Percentiles rank a stretch among this genome's conserved stretches.
phyloP scores from a whole-genome alignment of 2,888 invertebrate species.

The Drosophila algonquin region DNA sequence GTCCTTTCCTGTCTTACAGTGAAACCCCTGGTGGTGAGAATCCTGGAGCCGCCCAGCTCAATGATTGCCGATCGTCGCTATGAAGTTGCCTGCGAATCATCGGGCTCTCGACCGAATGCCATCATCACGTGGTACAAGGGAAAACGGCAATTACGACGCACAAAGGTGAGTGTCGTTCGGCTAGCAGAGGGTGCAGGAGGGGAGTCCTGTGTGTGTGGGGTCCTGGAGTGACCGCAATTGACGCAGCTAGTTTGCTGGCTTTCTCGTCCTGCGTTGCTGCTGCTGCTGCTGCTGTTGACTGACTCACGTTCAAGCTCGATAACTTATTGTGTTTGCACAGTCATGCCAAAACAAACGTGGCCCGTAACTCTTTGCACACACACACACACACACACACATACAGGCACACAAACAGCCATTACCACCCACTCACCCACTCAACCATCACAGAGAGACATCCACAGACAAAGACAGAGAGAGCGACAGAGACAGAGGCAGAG shows the following conservation, averaged over 20 bases:
- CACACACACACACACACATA: slow-evolving; percentile 17
- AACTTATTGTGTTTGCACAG: slow-evolving; percentile 79
- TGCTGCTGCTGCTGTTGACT: slow-evolving; percentile 53
- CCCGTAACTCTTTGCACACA: slow-evolving; percentile 60
- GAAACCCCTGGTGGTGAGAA: slow-evolving; percentile 91
- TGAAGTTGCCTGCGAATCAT: slow-evolving; percentile 92
- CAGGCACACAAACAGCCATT: slow-evolving; percentile 6
- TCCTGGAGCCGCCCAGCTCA: slow-evolving; percentile 88
- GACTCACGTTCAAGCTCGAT: slow-evolving; percentile 72
- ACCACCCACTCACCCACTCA: background rate
- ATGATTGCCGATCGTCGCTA: slow-evolving; percentile 93
- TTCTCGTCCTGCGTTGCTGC: background rate
- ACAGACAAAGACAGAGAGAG: slow-evolving; percentile 15
- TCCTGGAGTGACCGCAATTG: slow-evolving; percentile 68
- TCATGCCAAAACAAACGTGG: slow-evolving; percentile 61
- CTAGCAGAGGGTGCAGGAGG: background rate
- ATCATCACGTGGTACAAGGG: slow-evolving; percentile 96
- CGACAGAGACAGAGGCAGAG: background rate
- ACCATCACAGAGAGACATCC: background rate
- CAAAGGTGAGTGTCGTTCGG: slow-evolving; percentile 86
- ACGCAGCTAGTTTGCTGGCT: slow-evolving; percentile 47
- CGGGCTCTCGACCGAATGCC: slow-evolving; percentile 93
- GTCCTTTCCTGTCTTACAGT: slow-evolving; percentile 85
- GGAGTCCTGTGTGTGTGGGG: slow-evolving; percentile 11
- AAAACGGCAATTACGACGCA: slow-evolving; percentile 91